Evolutionary conservation across 2,888 invertebrate species (phyloP).

Genomic region (Caenorhabditis plicata): DNA sequence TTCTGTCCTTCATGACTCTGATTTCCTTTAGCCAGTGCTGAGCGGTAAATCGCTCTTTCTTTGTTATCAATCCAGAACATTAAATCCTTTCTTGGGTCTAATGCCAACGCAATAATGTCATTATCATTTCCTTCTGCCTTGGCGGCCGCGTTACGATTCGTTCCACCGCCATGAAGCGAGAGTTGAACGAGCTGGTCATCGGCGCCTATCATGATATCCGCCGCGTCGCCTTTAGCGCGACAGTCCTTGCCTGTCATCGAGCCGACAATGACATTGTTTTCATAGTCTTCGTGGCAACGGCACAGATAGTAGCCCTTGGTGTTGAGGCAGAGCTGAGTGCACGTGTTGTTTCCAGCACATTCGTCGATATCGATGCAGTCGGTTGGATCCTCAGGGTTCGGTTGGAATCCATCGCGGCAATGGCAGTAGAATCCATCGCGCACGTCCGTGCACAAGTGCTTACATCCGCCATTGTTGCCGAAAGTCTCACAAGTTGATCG

Average conservation of each 20-base stretch:
- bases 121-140: constrained; percentile 74
- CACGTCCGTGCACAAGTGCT: constrained; percentile 80
- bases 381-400: constrained; percentile 56
- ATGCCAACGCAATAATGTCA: constrained; percentile 84
- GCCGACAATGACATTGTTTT: constrained; percentile 64
- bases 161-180: constrained; percentile 51
- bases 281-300: constrained; percentile 73
- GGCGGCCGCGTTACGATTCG: constrained; percentile 60
- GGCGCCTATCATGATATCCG: constrained; percentile 56
- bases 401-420: constrained; percentile 78
- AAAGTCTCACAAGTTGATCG: constrained; percentile 53
- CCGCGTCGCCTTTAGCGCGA: constrained; percentile 57
- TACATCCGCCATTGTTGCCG: constrained; percentile 87
- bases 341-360: constrained; percentile 75
- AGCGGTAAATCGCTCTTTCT: constrained; percentile 40
- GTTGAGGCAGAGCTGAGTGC: constrained; percentile 90
- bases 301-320: constrained; percentile 87
- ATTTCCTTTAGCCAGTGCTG: constrained; percentile 60
- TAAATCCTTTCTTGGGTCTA: constrained; percentile 72
- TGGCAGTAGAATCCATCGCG: constrained; percentile 44
- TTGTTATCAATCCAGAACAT: constrained; percentile 88
- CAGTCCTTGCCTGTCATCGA: constrained; percentile 66
- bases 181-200: constrained; percentile 58
- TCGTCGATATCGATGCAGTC: constrained; percentile 67
- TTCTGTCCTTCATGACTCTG: constrained; percentile 64